These are phyloP conservation scores for Oceanodroma leucorhoa DNA, from an alignment of 2,797 vertebrate genomes.

Conservation along the genomic window DNA sequence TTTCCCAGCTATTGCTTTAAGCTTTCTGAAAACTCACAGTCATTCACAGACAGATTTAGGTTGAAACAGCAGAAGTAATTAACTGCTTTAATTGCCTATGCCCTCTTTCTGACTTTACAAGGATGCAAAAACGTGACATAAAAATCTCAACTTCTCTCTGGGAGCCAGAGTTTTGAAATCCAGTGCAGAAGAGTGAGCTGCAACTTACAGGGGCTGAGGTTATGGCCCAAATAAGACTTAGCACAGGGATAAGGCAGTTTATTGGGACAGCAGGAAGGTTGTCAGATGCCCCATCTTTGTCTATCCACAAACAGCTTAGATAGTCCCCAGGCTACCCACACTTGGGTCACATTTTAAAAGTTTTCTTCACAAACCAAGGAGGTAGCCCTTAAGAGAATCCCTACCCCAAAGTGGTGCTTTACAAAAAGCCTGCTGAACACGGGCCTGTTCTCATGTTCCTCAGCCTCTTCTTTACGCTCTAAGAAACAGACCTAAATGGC, in stretches of 20 bases:
- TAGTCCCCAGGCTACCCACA: neutral
- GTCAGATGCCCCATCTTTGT: neutral
- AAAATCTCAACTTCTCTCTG: neutral
- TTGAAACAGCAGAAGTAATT: neutral
- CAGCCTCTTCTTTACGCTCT: neutral
- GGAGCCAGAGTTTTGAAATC: neutral
- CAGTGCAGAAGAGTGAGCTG: neutral
- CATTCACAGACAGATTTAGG: neutral
- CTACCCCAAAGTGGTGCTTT: neutral
- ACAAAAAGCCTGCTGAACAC: neutral
- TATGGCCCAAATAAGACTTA: neutral
- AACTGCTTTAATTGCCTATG: neutral
- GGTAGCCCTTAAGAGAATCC: neutral
- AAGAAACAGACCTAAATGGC: neutral
- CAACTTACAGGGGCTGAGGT: neutral
- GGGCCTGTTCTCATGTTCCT: neutral
- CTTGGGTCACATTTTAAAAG: neutral
- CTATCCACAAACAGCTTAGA: neutral
- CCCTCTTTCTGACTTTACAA: neutral
- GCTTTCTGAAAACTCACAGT: neutral
- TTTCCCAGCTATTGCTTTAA: neutral
- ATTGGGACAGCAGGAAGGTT: neutral
- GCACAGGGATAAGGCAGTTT: neutral
- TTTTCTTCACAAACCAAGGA: neutral
- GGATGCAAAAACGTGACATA: accelerated